A percentile compares a stretch with the other conserved stretches of the same genome.
Conservation (phyloP, 2,113 vertebrate species). For the Melanotaenia duboulayi region DNA sequence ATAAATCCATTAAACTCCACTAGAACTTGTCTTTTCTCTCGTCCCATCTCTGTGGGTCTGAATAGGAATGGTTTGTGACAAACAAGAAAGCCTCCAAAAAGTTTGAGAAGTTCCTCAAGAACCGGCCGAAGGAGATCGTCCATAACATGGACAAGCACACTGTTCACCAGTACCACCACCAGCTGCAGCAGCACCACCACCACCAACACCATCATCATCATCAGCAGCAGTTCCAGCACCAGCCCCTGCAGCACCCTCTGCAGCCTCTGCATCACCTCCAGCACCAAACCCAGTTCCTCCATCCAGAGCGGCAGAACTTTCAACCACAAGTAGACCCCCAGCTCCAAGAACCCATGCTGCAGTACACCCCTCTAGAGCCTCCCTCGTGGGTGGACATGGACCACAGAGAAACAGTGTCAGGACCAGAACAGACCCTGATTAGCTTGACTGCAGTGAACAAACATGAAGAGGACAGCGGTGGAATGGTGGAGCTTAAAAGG, state of each 20-base stretch:
- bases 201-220: constrained; percentile 30
- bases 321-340: constrained; percentile 42
- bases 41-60: neutral
- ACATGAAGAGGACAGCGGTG: constrained; percentile 8
- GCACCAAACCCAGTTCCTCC: constrained; percentile 61
- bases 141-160: constrained; percentile 40
- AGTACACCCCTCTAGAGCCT: constrained; percentile 71
- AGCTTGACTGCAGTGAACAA: neutral
- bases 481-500: constrained; percentile 31
- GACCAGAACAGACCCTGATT: constrained; percentile 36
- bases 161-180: constrained; percentile 70
- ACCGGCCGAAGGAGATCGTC: constrained; percentile 79
- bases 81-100: constrained; percentile 88
- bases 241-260: constrained; percentile 61
- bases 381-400: constrained; percentile 67
- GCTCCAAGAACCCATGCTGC: constrained; percentile 67
- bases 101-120: constrained; percentile 90
- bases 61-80: constrained; percentile 93
- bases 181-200: constrained; percentile 40
- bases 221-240: constrained; percentile 31
- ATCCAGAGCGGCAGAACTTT: constrained; percentile 47
- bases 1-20: neutral
- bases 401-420: neutral
- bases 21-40: neutral
- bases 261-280: constrained; percentile 68